These are phyloP conservation scores for Andrena dorsata DNA, from an alignment of 2,888 invertebrate genomes.

Conservation along the genomic window DNA sequence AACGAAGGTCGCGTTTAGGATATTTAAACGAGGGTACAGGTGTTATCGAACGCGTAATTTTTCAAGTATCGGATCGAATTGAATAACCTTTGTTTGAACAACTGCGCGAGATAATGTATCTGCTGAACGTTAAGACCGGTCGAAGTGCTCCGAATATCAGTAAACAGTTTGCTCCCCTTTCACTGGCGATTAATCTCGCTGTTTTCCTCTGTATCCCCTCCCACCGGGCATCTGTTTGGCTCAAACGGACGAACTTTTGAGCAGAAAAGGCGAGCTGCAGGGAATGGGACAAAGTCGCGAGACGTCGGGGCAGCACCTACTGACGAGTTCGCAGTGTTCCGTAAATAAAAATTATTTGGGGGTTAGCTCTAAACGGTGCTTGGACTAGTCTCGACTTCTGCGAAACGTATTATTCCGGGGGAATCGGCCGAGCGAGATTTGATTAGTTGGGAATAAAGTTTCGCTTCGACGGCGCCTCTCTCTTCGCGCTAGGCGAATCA, in stretches of 20 bases:
- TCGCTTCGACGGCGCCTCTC: too few species aligned
- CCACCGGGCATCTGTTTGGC: neutral
- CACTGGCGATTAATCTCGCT: neutral
- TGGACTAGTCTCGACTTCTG: slow-evolving; percentile 34
- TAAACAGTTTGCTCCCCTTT: slow-evolving; percentile 2
- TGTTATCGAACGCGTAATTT: slow-evolving; percentile 32
- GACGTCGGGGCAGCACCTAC: neutral
- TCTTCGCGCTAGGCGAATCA: too few species aligned
- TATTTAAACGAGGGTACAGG: slow-evolving; percentile 11
- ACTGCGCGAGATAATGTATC: slow-evolving; percentile 21
- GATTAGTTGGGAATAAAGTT: too few species aligned
- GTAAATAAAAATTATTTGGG: slow-evolving; percentile 28
- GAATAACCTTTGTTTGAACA: slow-evolving; percentile 46
- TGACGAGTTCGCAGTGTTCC: neutral
- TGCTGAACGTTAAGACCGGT: slow-evolving; percentile 14
- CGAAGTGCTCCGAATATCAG: slow-evolving; percentile 19
- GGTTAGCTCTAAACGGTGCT: slow-evolving; percentile 29
- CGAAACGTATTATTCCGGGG: slow-evolving; percentile 27
- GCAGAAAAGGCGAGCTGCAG: neutral
- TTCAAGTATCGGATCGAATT: slow-evolving; percentile 12
- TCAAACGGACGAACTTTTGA: neutral
- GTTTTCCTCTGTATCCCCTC: neutral
- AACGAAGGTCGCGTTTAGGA: neutral
- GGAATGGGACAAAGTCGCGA: neutral
- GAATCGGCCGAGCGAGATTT: too few species aligned